Evolutionary conservation across 2,888 invertebrate species (phyloP), one percentile per base, ranked within the genome.

Genomic region (Sinelater perroti): DNA sequence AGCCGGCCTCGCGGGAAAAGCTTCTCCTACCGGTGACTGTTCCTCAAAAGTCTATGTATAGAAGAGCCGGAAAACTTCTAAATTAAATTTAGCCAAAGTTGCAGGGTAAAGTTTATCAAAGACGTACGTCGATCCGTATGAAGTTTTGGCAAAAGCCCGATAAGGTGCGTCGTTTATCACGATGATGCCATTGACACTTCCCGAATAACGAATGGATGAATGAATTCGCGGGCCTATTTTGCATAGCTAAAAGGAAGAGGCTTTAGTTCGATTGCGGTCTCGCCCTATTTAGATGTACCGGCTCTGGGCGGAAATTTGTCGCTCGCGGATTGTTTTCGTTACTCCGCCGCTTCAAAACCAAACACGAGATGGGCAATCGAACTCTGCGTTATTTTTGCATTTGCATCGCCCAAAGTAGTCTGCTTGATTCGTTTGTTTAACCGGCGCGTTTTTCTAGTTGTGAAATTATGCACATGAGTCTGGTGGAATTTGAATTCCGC

Each of bases 91-190:
- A 55, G 55, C 42, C 42, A 49, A 60, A 62, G 59, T 50, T 56
- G 51, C 33, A 54, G 55, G 55, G 54, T 60, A 50, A 57, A 55
- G 58, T 62, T 60, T 57, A 60, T 60, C 60, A 62, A 60, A 60
- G 62, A 60, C 53, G 44, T 54, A 49, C 47, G 35, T 49, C 52
- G 31, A 46, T 38, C 49, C 46, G 21, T 56, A 60, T 47, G 54
- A 57, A 56, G 35, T 56, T 50, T 56, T 57, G 52, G 47, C 50
- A 56, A 60, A 62, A 57, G 57, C 54, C 46, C 42, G 55, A 61
- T 61, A 61, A 56, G 56, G 58, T 51, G 49, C 42, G 64, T 62
- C 64, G 61, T 64, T 62, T 60, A 64, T 64, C 61, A 64, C 53
- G 54, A 55, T 60, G 57, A 53, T 55, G 52, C 51, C 57, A 61